phyloP scores from a whole-genome alignment of 2,797 vertebrate species.

The Aphelocoma californica region DNA sequence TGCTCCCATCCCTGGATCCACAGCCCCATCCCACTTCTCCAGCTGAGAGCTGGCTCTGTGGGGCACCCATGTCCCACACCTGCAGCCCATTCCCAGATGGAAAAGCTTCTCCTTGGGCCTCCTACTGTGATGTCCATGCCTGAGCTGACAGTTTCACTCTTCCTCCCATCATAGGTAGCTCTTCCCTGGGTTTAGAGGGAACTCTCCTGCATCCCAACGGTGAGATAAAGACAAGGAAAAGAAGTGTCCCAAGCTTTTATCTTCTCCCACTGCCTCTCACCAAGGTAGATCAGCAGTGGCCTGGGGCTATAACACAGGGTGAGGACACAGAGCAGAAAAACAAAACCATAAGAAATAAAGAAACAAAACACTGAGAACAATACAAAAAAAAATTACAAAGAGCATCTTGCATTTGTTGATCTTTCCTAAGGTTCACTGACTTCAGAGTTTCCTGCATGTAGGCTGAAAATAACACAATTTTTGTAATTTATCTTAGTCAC shows the following conservation, averaged over 20 bases:
- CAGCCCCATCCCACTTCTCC: background rate
- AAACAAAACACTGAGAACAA: background rate
- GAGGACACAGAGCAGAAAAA: background rate
- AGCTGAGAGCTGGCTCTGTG: background rate
- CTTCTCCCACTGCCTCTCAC: background rate
- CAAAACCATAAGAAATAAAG: background rate
- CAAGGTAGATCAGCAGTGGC: background rate
- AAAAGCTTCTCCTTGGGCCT: background rate
- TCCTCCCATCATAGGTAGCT: background rate
- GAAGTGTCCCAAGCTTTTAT: background rate
- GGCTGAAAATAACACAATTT: constrained; percentile 54
- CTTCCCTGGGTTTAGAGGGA: background rate
- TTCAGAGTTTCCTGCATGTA: constrained; percentile 51
- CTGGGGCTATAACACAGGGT: background rate
- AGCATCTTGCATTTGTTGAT: constrained; percentile 53
- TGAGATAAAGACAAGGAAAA: background rate
- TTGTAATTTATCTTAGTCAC: constrained; percentile 61
- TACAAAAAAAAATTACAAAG: background rate
- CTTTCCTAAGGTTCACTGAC: constrained; percentile 49
- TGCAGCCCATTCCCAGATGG: background rate
- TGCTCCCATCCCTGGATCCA: background rate
- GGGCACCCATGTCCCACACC: background rate
- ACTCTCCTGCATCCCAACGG: background rate
- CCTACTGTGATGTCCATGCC: background rate
- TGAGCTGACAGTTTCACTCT: background rate